A percentile compares a stretch with the other conserved stretches of the same genome.
Evolutionary conservation across 2,888 invertebrate genomes (phyloP).

Genomic region (Drosophila rellima): DNA sequence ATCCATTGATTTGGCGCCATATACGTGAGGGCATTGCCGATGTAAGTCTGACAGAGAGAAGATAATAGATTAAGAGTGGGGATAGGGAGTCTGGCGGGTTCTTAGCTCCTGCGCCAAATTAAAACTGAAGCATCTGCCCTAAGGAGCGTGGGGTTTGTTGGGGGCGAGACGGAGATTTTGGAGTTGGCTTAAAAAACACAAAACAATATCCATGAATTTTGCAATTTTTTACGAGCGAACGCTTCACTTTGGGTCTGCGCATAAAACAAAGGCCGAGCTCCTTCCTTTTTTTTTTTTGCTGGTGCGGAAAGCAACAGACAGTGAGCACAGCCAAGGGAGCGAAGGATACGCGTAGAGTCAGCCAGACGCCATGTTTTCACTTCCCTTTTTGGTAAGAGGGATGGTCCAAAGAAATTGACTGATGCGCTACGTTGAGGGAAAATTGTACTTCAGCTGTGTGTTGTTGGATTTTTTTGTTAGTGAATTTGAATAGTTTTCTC

Average conservation of each 20-base stretch:
- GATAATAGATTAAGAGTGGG: neutral
- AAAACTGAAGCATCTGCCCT: slow-evolving; percentile 45
- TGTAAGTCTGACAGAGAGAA: slow-evolving; percentile 86
- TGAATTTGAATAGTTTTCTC: slow-evolving; percentile 10
- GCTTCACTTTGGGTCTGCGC: slow-evolving; percentile 61
- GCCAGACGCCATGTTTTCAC: slow-evolving; percentile 43
- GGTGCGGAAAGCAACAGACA: slow-evolving; percentile 19
- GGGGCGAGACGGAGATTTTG: neutral
- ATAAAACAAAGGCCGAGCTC: slow-evolving; percentile 68
- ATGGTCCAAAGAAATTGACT: slow-evolving; percentile 44
- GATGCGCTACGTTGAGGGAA: slow-evolving; percentile 48
- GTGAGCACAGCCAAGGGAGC: neutral
- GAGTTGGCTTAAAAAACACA: slow-evolving; percentile 34
- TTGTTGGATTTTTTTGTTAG: neutral
- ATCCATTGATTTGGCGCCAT: slow-evolving; percentile 98
- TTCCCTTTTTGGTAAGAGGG: neutral
- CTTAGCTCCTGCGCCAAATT: slow-evolving; percentile 59
- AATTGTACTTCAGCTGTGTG: slow-evolving; percentile 41
- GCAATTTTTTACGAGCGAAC: slow-evolving; percentile 69
- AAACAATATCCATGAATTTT: slow-evolving; percentile 71
- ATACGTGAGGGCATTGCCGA: slow-evolving; percentile 93
- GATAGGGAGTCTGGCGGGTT: neutral
- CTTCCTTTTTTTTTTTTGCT: slow-evolving; percentile 2
- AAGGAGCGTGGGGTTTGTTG: neutral
- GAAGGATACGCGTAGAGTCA: slow-evolving; percentile 25